Evolutionary conservation across 2,888 invertebrate species (phyloP), one percentile per base, ranked within the genome.

Genomic region (Pammene fasciana): DNA sequence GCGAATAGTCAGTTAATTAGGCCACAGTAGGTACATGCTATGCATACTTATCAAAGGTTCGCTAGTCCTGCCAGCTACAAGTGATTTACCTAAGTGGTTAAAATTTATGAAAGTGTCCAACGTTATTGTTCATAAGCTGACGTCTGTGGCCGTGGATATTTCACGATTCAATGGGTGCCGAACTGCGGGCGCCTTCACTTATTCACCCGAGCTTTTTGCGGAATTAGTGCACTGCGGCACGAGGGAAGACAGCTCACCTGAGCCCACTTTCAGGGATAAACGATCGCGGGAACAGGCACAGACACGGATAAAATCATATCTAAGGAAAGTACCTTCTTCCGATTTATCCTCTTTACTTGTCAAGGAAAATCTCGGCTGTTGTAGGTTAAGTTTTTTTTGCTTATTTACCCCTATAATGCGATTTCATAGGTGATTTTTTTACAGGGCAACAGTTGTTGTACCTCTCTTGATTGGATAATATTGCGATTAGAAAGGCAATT

Each of bases 121-220:
- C 34, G n/a, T 9, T 14, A 14, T 48, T 14, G 61, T 52, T 41
- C 62, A 52, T 52, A 62, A 34, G 13, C 9, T 13, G 18, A 50
- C 6, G 41, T 62, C 62, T 41, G 64, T 73, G 76, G 72, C 72
- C 73, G 66, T 72, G 73, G 74, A 79, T 81, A 82, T 82, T 79
- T 82, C 75, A 80, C 76, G 74, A 73, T 74, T 68, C 75, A 75
- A 60, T 55, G 60, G 41, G 34, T 38, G 45, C 48, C 65, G 67
- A 66, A 64, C 67, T 60, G 54, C 62, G 56, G 54, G 64, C 67
- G 71, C 78, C 75, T 81, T 81, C 78, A 80, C 77, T 84, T 84
- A 82, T 82, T 82, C 81, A 82, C 72, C 72, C 72, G 68, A 75
- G 79, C 82, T 82, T 80, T 83, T 82, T 82, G 79, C 75, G 75